phyloP scores from a whole-genome alignment of 1,140 invertebrate genomes.

The Calycopis cecrops region DNA sequence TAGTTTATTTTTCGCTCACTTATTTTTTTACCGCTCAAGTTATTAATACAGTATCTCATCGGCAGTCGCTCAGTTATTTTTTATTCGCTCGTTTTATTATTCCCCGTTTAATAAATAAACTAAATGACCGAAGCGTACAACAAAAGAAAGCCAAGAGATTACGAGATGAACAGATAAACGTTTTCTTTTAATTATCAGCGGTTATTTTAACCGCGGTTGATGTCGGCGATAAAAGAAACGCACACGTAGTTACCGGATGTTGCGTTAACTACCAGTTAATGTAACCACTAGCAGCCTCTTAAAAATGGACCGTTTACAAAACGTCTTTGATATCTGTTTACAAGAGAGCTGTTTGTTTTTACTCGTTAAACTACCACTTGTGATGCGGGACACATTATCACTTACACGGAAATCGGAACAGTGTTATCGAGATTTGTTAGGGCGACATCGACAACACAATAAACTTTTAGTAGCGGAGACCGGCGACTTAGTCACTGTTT shows the following conservation, averaged over 20 bases:
- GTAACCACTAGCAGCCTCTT: background rate
- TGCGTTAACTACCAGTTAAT: constrained; percentile 2
- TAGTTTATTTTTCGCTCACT: no score
- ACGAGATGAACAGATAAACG: background rate
- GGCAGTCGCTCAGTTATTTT: no score
- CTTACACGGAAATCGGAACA: no score
- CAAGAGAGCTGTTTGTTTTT: background rate
- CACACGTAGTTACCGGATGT: constrained; percentile 3
- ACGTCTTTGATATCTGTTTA: constrained; percentile 10
- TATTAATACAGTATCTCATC: no score
- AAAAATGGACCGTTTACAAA: constrained; percentile 4
- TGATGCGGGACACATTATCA: no score
- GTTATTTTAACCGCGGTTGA: constrained; percentile 9
- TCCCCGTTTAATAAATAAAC: no score
- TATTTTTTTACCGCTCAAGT: no score
- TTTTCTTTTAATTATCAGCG: constrained; percentile 7
- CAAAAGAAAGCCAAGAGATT: constrained; percentile 2
- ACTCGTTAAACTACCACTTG: background rate
- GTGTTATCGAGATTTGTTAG: no score
- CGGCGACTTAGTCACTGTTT: no score
- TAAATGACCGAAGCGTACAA: background rate
- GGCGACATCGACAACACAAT: no score
- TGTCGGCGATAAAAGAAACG: constrained; percentile 7
- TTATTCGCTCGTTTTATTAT: no score
- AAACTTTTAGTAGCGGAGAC: no score